A percentile compares a stretch with the other conserved stretches of the same genome.
Evolutionary conservation across 2,113 vertebrate species (phyloP).

Genomic region (Strix aluco): DNA sequence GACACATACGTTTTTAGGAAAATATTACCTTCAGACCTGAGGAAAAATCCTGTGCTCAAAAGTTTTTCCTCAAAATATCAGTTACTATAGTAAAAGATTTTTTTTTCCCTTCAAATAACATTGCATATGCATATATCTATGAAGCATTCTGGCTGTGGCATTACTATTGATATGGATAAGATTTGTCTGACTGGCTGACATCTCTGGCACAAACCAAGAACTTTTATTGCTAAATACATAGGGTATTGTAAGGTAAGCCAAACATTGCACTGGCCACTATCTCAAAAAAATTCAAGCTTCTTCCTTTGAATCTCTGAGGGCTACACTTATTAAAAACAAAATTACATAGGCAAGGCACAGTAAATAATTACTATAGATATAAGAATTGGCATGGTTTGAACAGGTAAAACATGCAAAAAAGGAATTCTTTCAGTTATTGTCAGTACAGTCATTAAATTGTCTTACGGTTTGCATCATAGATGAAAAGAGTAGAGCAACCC

Average conservation of each 20-base stretch:
- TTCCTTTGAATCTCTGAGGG: neutral
- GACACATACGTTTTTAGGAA: neutral
- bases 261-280: neutral
- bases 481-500: neutral
- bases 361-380: neutral
- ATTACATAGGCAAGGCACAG: neutral
- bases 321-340: neutral
- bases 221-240: neutral
- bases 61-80: neutral
- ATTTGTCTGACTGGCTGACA: neutral
- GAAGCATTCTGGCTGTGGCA: neutral
- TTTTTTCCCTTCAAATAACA: neutral
- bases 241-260: neutral
- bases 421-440: neutral
- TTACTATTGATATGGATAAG: neutral
- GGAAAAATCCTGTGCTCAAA: neutral
- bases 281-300: neutral
- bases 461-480: neutral
- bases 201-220: neutral
- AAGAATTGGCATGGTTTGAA: neutral
- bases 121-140: neutral
- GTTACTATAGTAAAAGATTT: neutral
- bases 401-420: neutral
- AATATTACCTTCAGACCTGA: neutral
- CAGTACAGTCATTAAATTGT: neutral